Percentiles rank a stretch among this genome's conserved stretches.
phyloP scores from a whole-genome alignment of 1,140 invertebrate species.

The Heliconius congener region DNA sequence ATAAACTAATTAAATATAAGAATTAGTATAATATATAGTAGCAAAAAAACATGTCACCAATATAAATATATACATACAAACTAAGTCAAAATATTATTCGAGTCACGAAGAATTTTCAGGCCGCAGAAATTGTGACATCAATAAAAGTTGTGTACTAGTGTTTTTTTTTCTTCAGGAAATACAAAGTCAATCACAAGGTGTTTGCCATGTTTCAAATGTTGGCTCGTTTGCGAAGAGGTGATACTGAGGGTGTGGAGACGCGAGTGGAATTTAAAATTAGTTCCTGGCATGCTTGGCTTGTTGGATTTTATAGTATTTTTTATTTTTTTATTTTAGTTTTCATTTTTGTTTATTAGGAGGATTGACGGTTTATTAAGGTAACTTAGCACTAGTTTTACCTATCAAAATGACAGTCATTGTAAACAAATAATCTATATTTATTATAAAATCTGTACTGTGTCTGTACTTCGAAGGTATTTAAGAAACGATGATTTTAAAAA shows the following conservation, averaged over 20 bases:
- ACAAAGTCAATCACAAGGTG: constrained; percentile 25
- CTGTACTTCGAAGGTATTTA: too few species aligned
- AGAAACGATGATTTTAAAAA: too few species aligned
- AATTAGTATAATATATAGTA: too few species aligned
- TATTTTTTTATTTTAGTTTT: neutral
- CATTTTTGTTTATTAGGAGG: neutral
- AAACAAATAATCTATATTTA: too few species aligned
- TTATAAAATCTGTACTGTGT: too few species aligned
- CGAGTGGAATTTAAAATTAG: constrained; percentile 27
- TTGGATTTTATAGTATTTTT: neutral
- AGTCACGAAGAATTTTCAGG: neutral
- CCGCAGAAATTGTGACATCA: constrained; percentile 6
- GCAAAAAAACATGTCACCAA: too few species aligned
- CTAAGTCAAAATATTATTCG: neutral
- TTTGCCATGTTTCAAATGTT: constrained; percentile 35
- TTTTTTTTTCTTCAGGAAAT: constrained; percentile 2
- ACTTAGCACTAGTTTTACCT: too few species aligned
- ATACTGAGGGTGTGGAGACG: constrained; percentile 17
- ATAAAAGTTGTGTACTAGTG: constrained; percentile 18
- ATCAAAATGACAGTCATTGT: too few species aligned
- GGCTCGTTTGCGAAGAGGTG: constrained; percentile 30
- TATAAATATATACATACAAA: too few species aligned
- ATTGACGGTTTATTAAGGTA: too few species aligned
- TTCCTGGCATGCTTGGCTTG: neutral
- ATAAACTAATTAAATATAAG: too few species aligned